Conservation (phyloP, 2,797 vertebrate genomes). For the Mallotus villosus region DNA sequence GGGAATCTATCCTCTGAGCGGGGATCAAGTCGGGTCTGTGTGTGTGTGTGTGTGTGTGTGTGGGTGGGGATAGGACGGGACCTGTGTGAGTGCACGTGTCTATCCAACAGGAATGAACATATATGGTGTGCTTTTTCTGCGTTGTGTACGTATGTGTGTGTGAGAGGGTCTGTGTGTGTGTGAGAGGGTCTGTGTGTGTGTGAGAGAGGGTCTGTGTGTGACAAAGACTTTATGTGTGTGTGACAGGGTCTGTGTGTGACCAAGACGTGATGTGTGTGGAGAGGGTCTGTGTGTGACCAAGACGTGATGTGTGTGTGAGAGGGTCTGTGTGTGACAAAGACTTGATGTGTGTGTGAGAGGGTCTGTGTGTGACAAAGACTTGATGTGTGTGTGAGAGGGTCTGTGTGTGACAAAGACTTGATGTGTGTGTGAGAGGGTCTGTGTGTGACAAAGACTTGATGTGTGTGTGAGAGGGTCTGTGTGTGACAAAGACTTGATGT, state of each 20-base stretch:
- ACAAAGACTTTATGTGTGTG: not conserved
- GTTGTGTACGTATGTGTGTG: not conserved
- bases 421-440: not conserved
- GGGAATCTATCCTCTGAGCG: not conserved
- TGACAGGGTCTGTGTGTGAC: not conserved
- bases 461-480: slow-evolving; percentile 10
- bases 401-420: not conserved
- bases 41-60: not conserved
- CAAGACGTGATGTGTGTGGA: not conserved
- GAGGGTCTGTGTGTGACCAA: slow-evolving; percentile 1
- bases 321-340: slow-evolving; percentile 2
- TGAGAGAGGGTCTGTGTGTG: slow-evolving; percentile 3
- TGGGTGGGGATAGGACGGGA: not conserved
- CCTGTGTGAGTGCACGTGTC: not conserved
- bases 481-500: not conserved
- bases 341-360: not conserved
- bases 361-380: not conserved
- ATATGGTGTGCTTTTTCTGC: not conserved
- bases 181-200: not conserved
- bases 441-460: not conserved
- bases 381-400: slow-evolving; percentile 1
- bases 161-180: not conserved
- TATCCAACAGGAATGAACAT: too few species aligned
- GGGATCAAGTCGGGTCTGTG: not conserved
- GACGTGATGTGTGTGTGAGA: not conserved